phyloP scores from a whole-genome alignment of 2,797 vertebrate genomes.

The Cuniculus paca region DNA sequence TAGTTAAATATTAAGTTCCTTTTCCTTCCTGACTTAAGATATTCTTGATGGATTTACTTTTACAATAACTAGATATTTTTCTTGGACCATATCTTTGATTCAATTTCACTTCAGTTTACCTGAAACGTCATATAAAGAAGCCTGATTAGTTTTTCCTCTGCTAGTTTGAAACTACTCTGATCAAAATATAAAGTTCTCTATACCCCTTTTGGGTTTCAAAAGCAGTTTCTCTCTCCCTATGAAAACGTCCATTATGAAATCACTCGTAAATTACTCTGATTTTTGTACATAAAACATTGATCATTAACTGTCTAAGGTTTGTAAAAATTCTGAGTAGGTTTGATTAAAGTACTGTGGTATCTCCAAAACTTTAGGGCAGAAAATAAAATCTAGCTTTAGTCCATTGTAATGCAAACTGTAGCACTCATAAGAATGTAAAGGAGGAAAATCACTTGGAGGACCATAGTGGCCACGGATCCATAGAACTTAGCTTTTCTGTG shows the following conservation, averaged over 20 bases:
- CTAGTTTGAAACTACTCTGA: conserved; percentile 30
- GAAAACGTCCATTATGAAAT: conserved; percentile 11
- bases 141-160: neutral
- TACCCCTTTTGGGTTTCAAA: neutral
- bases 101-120: conserved; percentile 48
- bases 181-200: conserved; percentile 14
- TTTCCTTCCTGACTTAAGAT: conserved; percentile 52
- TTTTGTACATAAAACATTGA: conserved; percentile 5
- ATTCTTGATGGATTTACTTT: conserved; percentile 67
- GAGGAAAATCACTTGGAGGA: neutral
- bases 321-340: conserved; percentile 22
- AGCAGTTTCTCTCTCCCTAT: neutral
- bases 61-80: conserved; percentile 30
- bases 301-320: neutral
- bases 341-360: neutral
- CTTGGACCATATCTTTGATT: conserved; percentile 55
- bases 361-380: neutral
- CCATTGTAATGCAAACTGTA: neutral
- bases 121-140: conserved; percentile 5
- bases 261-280: neutral
- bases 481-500: neutral
- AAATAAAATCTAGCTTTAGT: conserved; percentile 15
- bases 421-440: neutral
- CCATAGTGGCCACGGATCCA: neutral
- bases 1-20: conserved; percentile 9